A percentile compares a stretch with the other conserved stretches of the same genome.
These are phyloP conservation scores for Lordiphosa fenestrarum DNA, from an alignment of 2,888 invertebrate species.

Conservation along the genomic window DNA sequence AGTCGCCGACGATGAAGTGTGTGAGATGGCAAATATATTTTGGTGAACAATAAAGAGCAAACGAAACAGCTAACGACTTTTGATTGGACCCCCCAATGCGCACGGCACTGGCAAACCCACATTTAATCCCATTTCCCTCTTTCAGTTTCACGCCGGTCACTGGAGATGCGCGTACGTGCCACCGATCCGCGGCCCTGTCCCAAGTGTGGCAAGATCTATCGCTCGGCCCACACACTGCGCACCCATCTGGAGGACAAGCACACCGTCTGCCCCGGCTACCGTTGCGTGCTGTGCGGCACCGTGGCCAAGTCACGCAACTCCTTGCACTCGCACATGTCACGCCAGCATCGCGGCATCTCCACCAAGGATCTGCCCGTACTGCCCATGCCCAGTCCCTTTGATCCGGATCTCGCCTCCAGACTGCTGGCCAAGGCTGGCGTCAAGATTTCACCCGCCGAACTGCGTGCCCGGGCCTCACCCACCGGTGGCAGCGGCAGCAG, in stretches of 20 bases:
- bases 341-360: conserved; percentile 95
- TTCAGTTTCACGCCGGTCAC: conserved; percentile 87
- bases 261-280: conserved; percentile 94
- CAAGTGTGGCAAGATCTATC: conserved; percentile 95
- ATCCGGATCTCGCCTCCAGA: conserved; percentile 93
- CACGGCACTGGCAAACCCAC: neutral
- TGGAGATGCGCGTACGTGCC: conserved; percentile 93
- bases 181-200: conserved; percentile 96
- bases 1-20: conserved; percentile 29
- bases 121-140: neutral
- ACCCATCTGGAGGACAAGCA: conserved; percentile 96
- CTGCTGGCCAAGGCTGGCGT: conserved; percentile 93
- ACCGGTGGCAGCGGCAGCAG: conserved; percentile 84
- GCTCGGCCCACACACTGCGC: conserved; percentile 93
- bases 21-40: conserved; percentile 64
- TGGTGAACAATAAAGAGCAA: conserved; percentile 69
- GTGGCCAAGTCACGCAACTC: conserved; percentile 96
- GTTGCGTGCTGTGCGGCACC: conserved; percentile 94
- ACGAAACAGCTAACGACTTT: conserved; percentile 44
- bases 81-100: conserved; percentile 1
- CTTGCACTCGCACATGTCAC: conserved; percentile 95
- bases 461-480: conserved; percentile 91
- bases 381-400: conserved; percentile 95
- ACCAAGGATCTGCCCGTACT: conserved; percentile 95
- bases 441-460: conserved; percentile 91